Evolutionary conservation across 1,140 invertebrate species (phyloP), one percentile per base, ranked within the genome.

Genomic region (Danaus plexippus): DNA sequence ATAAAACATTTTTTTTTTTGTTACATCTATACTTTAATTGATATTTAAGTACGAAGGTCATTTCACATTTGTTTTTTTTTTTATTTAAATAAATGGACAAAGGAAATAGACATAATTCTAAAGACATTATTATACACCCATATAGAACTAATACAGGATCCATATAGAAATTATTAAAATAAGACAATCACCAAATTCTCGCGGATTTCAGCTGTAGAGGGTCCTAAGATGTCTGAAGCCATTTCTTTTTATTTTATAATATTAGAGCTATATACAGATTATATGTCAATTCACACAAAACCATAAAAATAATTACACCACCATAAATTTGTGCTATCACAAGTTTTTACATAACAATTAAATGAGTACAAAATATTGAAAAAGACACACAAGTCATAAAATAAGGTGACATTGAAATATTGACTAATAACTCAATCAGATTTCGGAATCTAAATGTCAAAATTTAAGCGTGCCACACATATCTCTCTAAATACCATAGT

Each of bases 111-210:
- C 22, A 32, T 32, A 32, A 32, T 32, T 32, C 22, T 32, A 2
- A 32, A 32, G 22, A 32, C 22, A 32, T 45, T 56, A 56, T 43
- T 54, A 52, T 49, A 56, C 48, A 56, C 47, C 43, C 32, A 51
- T 43, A 47, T 10, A 60, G 50, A 44, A 58, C 42, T 54, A 43
- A n/a, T 54, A 55, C 9, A 59, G 52, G n/a, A 52, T 15, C 9
- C 18, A 2, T 22, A 22, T 2, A 22, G 2, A 2, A 32, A 32
- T 32, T 32, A 32, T 32, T 44, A 47, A 57, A 56, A 53, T 55
- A 32, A 57, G 54, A 55, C 69, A 69, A 55, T 76, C 66, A 85
- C 81, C 78, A 85, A 78, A 73, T 85, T 85, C 51, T 85, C 81
- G 40, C 81, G 69, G 49, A 85, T 75, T 72, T 80, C 73, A 18